Evolutionary conservation across 2,888 invertebrate genomes (phyloP), one percentile per base, ranked within the genome.

Genomic region (Meliscaeva auricollis): DNA sequence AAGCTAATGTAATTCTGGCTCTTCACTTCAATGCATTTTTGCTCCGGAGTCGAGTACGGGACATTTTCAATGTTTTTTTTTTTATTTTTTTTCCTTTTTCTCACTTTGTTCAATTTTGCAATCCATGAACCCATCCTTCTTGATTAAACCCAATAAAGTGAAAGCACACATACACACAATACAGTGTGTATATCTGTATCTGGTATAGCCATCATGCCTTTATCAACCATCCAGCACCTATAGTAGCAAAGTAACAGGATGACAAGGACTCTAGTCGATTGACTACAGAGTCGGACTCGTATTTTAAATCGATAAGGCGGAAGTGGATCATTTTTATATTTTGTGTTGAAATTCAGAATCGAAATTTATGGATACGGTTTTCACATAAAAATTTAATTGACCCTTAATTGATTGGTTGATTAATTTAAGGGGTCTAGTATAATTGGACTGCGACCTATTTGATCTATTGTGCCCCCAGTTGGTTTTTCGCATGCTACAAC

Each of bases 21-120:
- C 78, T 83, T 79, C 79, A 75, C 74, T 74, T 83, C 74, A 84
- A 75, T 79, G 75, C 84, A 79, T 75, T 75, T 68, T 35, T 38
- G 11, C n/a, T 56, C 13, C 32, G n/a, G 11, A 66, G 52, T 58
- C 38, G 44, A 30, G 62, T 22, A 56, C 30, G 17, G 66, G 58
- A 66, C 56, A 52, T 52, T 72, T 60, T 38, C 41, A 72, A n/a
- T 46, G 58, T 48, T 69, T 9, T 15, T 30, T 41, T 54, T 20
- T 74, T 62, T 32, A 58, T 75, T 68, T 38, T 38, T 41, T 54
- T 30, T 69, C 64, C 32, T 66, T 66, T 68, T 68, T 26, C 66
- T 64, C 69, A 22, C 70, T 70, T 64, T 66, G n/a, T 73, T 73
- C 46, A 73, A 73, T 73, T 83, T 83, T 78, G 11, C 74, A 69